Percentiles rank a stretch among this genome's conserved stretches.
phyloP scores from a whole-genome alignment of 1,140 invertebrate species.

The Parasteatoda tepidariorum region DNA sequence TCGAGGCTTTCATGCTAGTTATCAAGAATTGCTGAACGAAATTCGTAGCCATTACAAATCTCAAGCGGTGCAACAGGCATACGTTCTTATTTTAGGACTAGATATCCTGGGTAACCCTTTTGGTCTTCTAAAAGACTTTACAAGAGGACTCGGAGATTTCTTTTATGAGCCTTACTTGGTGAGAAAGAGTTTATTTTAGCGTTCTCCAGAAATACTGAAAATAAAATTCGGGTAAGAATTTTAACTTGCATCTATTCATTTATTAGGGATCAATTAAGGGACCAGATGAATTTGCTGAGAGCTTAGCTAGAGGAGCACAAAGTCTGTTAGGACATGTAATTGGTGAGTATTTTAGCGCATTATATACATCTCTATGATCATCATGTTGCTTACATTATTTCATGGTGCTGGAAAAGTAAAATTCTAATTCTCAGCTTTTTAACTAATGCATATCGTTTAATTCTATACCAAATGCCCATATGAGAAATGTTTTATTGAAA shows the following conservation, averaged over 20 bases:
- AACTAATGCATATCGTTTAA: no score
- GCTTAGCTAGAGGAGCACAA: constrained; percentile 83
- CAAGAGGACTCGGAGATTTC: constrained; percentile 94
- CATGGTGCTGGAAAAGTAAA: no score
- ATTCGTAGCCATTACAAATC: constrained; percentile 89
- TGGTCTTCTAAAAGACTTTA: constrained; percentile 92
- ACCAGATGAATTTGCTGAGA: constrained; percentile 97
- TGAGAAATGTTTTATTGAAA: no score
- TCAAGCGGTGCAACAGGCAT: constrained; percentile 86
- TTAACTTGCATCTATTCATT: not conserved
- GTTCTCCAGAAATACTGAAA: not conserved
- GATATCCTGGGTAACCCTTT: constrained; percentile 99
- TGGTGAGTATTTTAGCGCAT: no score
- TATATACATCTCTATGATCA: no score
- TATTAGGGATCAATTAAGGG: constrained; percentile 89
- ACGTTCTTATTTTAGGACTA: constrained; percentile 96
- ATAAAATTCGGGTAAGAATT: not conserved
- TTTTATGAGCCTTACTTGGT: constrained; percentile 96
- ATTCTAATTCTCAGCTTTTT: no score
- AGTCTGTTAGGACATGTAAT: constrained; percentile 58
- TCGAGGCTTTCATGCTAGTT: constrained; percentile 86
- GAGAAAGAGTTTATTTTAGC: not conserved
- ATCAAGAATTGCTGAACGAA: constrained; percentile 84
- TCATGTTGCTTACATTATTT: no score
- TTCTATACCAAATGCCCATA: no score